Base-by-base conservation (phyloP, 2,113 vertebrate species). In the Bathybates hornii region DNA sequence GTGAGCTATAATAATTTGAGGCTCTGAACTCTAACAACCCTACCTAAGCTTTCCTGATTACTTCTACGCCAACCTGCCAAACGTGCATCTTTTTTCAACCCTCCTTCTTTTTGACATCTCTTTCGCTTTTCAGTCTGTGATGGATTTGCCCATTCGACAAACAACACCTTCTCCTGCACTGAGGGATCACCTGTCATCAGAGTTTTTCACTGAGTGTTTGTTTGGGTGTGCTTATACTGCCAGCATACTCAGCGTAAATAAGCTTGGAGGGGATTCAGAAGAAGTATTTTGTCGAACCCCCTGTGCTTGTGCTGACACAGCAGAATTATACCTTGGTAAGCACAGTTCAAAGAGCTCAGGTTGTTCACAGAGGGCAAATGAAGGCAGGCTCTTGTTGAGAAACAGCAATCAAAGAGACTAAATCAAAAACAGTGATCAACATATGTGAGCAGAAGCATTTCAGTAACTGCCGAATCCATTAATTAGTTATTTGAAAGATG, bases 151-250 rank as follows among this genome's bases (percentile, higher is more conserved):
- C 24, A 78, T 85, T 91, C 45, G 34, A 50, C 27, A 76, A 86
- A 82, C 63, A 86, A 80, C 85, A 80, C 63, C 19, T 52, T 66
- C 56, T 52, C 36, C 34, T 82, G 27, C 76, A 19, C 32, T 13
- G 92, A 94, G 81, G 63, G 57, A 95, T 95, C 82, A 80, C 86
- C 89, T 94, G 89, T 93, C 91, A 87, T 6, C 17, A 10, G 43
- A 54, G 24, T 80, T 81, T 71, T 29, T 86, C 14, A 1, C 16
- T 24, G 63, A 52, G 81, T 52, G 81, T 79, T 85, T 88, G 71
- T 87, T 48, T 80, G 85, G 85, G 85, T 73, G 79, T 80, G 79
- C 53, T 71, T 83, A 81, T 27, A 24, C 32, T 78, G 87, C 38
- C 43, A 50, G 61, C 63, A 50, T 43, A 59, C 83, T 89, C 85